phyloP scores from a whole-genome alignment of 2,888 invertebrate genomes.

The Ceramica pisi region DNA sequence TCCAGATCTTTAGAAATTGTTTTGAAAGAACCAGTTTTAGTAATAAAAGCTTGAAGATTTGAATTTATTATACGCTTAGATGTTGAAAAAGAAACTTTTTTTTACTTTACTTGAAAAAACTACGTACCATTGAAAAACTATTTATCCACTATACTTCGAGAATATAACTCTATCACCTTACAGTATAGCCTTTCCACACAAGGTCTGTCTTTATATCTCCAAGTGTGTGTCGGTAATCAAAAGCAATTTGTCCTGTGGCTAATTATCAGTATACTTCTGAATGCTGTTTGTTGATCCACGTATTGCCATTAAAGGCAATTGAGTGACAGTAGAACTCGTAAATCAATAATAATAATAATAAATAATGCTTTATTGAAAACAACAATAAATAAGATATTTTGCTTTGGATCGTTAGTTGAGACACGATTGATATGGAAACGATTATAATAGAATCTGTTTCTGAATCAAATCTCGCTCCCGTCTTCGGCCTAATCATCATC shows the following conservation, averaged over 20 bases:
- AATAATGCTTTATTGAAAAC: no score
- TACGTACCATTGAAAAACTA: not conserved
- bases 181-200: not conserved
- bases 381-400: slow-evolving; percentile 27
- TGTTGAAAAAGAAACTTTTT: not conserved
- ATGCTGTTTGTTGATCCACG: slow-evolving; percentile 30
- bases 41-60: slow-evolving; percentile 21
- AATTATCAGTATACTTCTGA: slow-evolving; percentile 36
- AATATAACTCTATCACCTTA: not conserved
- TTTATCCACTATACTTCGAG: not conserved
- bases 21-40: slow-evolving; percentile 22
- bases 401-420: slow-evolving; percentile 8
- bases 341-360: no score
- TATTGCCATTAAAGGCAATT: slow-evolving; percentile 28
- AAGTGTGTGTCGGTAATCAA: slow-evolving; percentile 23
- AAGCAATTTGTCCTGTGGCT: slow-evolving; percentile 34
- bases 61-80: slow-evolving; percentile 9
- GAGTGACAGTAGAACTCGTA: slow-evolving; percentile 1
- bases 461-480: no score
- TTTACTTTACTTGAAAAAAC: not conserved
- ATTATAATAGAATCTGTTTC: slow-evolving; percentile 15
- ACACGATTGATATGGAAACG: slow-evolving; percentile 17
- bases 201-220: not conserved
- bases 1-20: slow-evolving; percentile 18
- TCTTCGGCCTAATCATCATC: no score